These are phyloP conservation scores for Panorpa germanica DNA, from an alignment of 2,888 invertebrate genomes.

Conservation along the genomic window DNA sequence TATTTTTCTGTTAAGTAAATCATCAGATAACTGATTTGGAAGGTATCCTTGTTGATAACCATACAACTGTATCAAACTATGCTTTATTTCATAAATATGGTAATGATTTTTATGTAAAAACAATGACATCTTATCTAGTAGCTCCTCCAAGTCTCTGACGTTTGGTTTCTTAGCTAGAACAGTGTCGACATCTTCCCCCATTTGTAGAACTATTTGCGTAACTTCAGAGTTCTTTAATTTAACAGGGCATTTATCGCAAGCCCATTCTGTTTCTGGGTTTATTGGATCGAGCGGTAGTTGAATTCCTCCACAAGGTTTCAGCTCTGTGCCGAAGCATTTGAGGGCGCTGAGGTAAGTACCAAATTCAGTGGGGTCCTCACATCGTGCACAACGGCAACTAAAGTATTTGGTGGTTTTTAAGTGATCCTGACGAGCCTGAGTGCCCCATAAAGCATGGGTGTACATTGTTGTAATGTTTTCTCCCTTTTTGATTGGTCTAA, in stretches of 20 bases:
- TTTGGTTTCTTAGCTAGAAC: conserved; percentile 39
- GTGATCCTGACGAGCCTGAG: conserved; percentile 61
- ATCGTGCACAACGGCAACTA: conserved; percentile 50
- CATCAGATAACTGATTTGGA: conserved; percentile 30
- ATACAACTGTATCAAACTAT: conserved; percentile 63
- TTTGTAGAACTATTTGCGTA: conserved; percentile 29
- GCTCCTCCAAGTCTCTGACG: conserved; percentile 36
- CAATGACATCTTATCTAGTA: conserved; percentile 46
- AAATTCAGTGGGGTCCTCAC: conserved; percentile 62
- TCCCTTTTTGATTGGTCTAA: conserved; percentile 44
- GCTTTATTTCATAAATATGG: conserved; percentile 62
- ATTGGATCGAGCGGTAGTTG: conserved; percentile 54
- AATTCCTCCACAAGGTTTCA: conserved; percentile 38
- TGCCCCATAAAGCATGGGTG: conserved; percentile 77
- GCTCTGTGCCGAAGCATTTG: conserved; percentile 41
- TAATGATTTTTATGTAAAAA: conserved; percentile 74
- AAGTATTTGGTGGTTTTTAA: conserved; percentile 64
- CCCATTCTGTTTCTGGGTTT: conserved; percentile 54
- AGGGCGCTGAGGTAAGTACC: conserved; percentile 54
- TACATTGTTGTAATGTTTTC: conserved; percentile 69
- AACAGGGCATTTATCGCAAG: conserved; percentile 49
- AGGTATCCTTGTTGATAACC: conserved; percentile 45
- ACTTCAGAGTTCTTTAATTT: conserved; percentile 44
- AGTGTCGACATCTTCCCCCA: conserved; percentile 58
- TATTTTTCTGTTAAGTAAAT: conserved; percentile 41